Conservation (phyloP, 2,797 vertebrate species). For the Myotis planiceps region DNA sequence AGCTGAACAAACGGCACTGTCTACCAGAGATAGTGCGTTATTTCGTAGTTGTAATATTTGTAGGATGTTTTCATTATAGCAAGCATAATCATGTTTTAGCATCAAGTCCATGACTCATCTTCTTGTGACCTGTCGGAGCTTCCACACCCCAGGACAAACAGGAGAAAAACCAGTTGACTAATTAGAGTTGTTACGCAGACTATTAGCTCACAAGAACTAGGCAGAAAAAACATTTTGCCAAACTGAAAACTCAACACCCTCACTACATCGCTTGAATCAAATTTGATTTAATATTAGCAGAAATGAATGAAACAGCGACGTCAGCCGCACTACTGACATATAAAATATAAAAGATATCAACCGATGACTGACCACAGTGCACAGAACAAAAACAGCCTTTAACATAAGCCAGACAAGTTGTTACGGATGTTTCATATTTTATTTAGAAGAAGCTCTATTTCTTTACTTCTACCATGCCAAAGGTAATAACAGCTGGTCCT, state of each 20-base stretch:
- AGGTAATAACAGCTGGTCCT: not conserved
- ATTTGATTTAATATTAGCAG: not conserved
- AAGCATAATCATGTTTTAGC: conserved; percentile 76
- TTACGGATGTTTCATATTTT: not conserved
- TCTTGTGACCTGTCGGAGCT: conserved; percentile 67
- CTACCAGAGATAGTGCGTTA: conserved; percentile 4
- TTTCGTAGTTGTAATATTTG: conserved; percentile 26
- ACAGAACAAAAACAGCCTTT: not conserved
- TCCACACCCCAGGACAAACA: conserved; percentile 67
- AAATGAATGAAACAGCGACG: not conserved
- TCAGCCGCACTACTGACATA: not conserved
- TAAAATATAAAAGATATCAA: not conserved
- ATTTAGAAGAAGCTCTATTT: not conserved
- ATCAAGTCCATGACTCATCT: conserved; percentile 80
- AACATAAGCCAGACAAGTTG: not conserved
- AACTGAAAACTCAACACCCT: conserved; percentile 5
- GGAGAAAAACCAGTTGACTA: conserved; percentile 72
- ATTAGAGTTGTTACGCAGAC: conserved; percentile 18
- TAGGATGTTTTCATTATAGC: conserved; percentile 57
- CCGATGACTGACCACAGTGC: not conserved
- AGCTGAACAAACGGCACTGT: conserved; percentile 54
- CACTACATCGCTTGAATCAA: not conserved
- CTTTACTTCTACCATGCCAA: not conserved
- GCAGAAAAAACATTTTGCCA: not conserved
- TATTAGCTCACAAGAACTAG: not conserved